These are phyloP conservation scores for Cephus sareptanus DNA, from an alignment of 2,888 invertebrate genomes.

Conservation along the genomic window DNA sequence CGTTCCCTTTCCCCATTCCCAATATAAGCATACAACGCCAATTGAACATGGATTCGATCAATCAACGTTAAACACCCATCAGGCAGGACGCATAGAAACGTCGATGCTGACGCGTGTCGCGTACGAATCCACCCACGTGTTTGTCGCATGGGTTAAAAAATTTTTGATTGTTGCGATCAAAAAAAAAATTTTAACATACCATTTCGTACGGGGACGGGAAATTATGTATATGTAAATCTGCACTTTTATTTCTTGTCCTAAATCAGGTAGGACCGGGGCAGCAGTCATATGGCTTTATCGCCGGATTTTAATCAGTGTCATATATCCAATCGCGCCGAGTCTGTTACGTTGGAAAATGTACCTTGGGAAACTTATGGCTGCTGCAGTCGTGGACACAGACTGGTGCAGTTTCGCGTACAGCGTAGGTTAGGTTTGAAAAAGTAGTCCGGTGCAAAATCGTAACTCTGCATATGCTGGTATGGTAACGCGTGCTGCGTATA, in stretches of 20 bases:
- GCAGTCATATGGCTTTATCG: neutral
- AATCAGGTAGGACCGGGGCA: neutral
- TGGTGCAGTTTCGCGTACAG: neutral
- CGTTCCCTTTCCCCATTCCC: neutral
- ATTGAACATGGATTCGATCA: conserved; percentile 42
- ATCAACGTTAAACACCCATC: conserved; percentile 44
- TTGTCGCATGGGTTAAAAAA: neutral
- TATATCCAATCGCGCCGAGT: neutral
- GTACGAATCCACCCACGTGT: neutral
- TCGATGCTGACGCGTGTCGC: neutral
- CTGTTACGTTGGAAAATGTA: neutral
- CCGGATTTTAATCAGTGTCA: neutral
- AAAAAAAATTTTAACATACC: neutral
- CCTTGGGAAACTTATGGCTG: neutral
- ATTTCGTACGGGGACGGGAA: neutral
- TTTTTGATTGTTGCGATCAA: too few relatives aligned
- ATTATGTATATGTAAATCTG: neutral
- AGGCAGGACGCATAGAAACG: conserved; percentile 23
- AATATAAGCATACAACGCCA: conserved; percentile 29
- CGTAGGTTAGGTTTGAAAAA: neutral
- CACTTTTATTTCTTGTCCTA: neutral
- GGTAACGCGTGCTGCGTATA: neutral
- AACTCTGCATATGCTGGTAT: neutral
- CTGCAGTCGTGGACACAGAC: neutral
- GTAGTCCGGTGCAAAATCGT: neutral